Conservation (phyloP, 1,140 invertebrate genomes). For the Pectinophora gossypiella region DNA sequence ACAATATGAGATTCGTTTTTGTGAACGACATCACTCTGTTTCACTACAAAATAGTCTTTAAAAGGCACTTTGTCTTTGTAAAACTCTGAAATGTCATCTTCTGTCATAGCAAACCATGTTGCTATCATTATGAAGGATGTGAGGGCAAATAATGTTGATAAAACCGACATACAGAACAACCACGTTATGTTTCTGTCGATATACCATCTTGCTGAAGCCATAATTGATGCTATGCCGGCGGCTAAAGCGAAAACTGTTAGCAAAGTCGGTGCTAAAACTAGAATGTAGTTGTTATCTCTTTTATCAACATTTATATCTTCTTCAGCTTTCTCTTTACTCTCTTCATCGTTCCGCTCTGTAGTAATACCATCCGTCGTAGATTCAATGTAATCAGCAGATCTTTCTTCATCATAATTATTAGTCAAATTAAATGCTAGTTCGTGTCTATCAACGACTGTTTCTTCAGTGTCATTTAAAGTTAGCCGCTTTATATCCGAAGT, state of each 20-base stretch:
- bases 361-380: neutral
- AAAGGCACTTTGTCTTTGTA: constrained; percentile 62
- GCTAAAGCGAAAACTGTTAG: constrained; percentile 72
- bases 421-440: constrained; percentile 5
- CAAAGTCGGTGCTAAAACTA: constrained; percentile 62
- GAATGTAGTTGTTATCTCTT: constrained; percentile 32
- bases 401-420: neutral
- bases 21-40: constrained; percentile 46
- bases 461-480: constrained; percentile 14
- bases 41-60: constrained; percentile 52
- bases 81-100: constrained; percentile 48
- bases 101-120: constrained; percentile 47
- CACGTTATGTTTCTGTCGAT: constrained; percentile 79
- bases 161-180: constrained; percentile 75
- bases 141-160: constrained; percentile 67
- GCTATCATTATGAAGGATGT: constrained; percentile 54
- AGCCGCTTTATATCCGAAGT: constrained; percentile 13
- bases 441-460: neutral
- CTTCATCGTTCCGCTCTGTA: neutral
- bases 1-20: constrained; percentile 58
- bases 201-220: constrained; percentile 80
- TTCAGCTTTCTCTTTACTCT: constrained; percentile 1
- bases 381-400: too few relatives aligned
- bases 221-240: constrained; percentile 73
- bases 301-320: constrained; percentile 7